Conservation (phyloP, 2,113 vertebrate species). For the Cichladusa arquata region DNA sequence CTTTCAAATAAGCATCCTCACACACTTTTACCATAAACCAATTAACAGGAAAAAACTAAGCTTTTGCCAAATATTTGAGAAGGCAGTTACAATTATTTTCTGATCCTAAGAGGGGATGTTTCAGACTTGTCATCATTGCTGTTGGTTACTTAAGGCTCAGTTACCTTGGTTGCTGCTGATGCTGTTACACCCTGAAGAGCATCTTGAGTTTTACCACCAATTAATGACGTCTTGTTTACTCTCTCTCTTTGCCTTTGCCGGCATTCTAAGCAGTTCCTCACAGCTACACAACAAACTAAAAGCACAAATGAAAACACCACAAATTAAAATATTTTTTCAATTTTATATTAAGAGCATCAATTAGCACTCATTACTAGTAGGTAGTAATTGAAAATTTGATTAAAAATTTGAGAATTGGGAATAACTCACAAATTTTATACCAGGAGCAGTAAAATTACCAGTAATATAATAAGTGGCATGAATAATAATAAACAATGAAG, state of each 20-base stretch:
- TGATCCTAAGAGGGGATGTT: background rate
- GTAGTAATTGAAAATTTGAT: background rate
- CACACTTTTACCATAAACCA: background rate
- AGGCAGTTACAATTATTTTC: background rate
- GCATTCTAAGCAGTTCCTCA: slow-evolving; percentile 93
- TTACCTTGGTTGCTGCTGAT: slow-evolving; percentile 81
- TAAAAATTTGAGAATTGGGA: background rate
- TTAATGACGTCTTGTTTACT: slow-evolving; percentile 74
- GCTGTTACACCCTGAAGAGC: slow-evolving; percentile 74
- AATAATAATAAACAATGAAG: background rate
- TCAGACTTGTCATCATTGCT: background rate
- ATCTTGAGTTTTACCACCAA: slow-evolving; percentile 84
- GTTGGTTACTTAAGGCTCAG: background rate
- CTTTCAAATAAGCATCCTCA: background rate
- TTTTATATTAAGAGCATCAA: background rate
- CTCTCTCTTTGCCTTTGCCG: slow-evolving; percentile 88
- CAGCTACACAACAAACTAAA: slow-evolving; percentile 95
- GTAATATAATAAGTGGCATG: background rate
- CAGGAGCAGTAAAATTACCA: background rate
- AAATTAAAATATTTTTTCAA: background rate
- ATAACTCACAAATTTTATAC: background rate
- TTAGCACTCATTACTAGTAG: background rate
- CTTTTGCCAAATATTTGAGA: background rate
- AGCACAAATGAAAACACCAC: slow-evolving; percentile 31
- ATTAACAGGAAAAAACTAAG: background rate